Conservation (phyloP, 2,797 vertebrate species). For the Brachyalestes nurse region DNA sequence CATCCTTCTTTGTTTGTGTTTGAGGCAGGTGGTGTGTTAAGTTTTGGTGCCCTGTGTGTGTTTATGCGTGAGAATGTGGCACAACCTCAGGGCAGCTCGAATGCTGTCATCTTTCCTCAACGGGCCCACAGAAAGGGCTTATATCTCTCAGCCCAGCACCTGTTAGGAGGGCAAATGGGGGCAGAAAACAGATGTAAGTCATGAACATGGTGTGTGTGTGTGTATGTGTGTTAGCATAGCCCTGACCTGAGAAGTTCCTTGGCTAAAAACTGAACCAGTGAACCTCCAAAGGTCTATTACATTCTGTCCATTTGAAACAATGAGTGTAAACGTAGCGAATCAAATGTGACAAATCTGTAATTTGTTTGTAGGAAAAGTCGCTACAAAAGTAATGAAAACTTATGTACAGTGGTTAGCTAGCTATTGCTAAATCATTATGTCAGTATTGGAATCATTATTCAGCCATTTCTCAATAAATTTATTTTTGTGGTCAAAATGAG, state of each 20-base stretch:
- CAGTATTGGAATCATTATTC: no score
- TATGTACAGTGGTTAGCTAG: background rate
- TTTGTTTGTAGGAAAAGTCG: background rate
- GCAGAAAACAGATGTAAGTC: conserved; percentile 66
- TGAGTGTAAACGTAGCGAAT: no score
- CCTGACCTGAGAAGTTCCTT: background rate
- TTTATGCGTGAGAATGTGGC: conserved; percentile 22
- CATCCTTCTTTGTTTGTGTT: conserved; percentile 67
- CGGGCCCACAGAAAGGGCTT: conserved; percentile 9
- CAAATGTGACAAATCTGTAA: no score
- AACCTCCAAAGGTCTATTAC: no score
- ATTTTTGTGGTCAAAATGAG: no score
- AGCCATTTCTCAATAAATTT: no score
- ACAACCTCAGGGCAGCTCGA: conserved; percentile 11
- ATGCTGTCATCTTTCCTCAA: conserved; percentile 57
- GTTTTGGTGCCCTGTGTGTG: conserved; percentile 41
- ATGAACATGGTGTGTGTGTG: conserved; percentile 56
- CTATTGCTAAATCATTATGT: background rate
- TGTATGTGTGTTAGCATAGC: conserved; percentile 51
- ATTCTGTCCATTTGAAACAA: no score
- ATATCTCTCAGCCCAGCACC: conserved; percentile 67
- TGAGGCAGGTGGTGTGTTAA: conserved; percentile 71
- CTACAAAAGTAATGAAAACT: background rate
- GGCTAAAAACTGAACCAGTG: background rate
- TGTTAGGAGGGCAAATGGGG: conserved; percentile 75